Base-by-base conservation (phyloP, 2,113 vertebrate species). In the Procapra przewalskii region DNA sequence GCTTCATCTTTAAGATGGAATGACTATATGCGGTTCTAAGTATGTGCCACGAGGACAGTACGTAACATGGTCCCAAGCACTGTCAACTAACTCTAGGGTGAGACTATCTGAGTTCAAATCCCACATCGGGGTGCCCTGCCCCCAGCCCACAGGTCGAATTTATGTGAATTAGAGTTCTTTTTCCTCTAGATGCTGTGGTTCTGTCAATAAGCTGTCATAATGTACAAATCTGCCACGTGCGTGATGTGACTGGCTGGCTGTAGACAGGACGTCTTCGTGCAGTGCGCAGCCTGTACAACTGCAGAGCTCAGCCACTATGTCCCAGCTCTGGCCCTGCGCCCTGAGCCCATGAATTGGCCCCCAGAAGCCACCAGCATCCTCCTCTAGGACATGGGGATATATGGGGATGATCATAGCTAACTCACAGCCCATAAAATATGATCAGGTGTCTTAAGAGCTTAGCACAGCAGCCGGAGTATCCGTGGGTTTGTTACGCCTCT, bases 401-500 rank as follows among this genome's bases (percentile, higher is more conserved):
- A 43, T 3, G 36, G 40, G 57, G 31, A 33, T n/a, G 7, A 60
- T 27, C 45, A 90, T 75, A 12, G 9, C 16, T 55, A 17, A 60
- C 83, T 36, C 88, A 45, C 36, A 27, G 50, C 1, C 3, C 15
- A 1, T 16, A 71, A 59, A 43, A 64, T 15, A 6, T 1, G 0
- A 23, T 25, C 31, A 19, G 83, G 31, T 10, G 0, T 21, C 10
- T 1, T 10, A n/a, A 92, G 75, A 48, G n/a, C 83, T 29, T 12
- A 54, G 79, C 14, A 16, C n/a, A 16, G 33, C 0, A 1, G 54
- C 50, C 3, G 2, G 67, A 14, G 17, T 2, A 40, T 3, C 13
- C 0, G 2, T 48, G 27, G 14, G 7, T 19, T 11, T 31, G 36
- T 93, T 29, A 13, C 3, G 64, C 75, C 36, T 33, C 29, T 88